Base-by-base conservation (phyloP, 2,797 vertebrate genomes). In the Gymnothorax reevesii region DNA sequence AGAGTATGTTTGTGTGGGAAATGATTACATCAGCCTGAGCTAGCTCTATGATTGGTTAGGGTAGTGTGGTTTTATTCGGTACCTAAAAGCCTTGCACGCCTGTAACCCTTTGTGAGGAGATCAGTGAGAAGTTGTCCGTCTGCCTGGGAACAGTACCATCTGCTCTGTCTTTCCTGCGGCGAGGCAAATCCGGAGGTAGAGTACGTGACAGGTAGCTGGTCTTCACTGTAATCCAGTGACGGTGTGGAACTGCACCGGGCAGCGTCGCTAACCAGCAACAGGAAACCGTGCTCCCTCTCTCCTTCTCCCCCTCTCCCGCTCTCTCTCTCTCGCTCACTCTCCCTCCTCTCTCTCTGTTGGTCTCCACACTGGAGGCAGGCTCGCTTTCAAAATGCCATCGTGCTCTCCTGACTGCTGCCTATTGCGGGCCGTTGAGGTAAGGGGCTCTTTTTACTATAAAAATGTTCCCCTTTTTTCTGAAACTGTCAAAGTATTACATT, bases 361-460 rank as follows among this genome's bases (percentile, higher is more conserved):
- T 88, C 90, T 90, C 89, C 69, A 89, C 94, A 95, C 93, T 92
- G 94, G 94, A 96, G 95, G 94, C 96, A 90, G 91, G 91, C 92
- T 95, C 93, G 92, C 89, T 95, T 96, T 96, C 95, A 97, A 96
- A 97, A 98, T 98, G 97, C 97, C 97, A 92, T 98, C 97, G 95
- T 97, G 96, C 94, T 97, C 97, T 95, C 96, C 96, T 88, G 96
- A 96, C 94, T 97, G 97, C 96, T 97, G 97, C 96, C 96, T 97
- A 94, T 97, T 97, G 94, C 96, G 92, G 95, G 95, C 97, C 87
- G 96, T 95, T 90, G 96, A 98, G 97, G 97, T 97, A 97, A 97
- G 97, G 85, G 27, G 57, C 79, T 33, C 90, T 92, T 90, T 42
- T 88, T 90, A 85, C 7, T 87, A 79, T 90, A 49, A 90, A 8